Conservation (phyloP, 2,888 invertebrate genomes). For the Elmis aenea region DNA sequence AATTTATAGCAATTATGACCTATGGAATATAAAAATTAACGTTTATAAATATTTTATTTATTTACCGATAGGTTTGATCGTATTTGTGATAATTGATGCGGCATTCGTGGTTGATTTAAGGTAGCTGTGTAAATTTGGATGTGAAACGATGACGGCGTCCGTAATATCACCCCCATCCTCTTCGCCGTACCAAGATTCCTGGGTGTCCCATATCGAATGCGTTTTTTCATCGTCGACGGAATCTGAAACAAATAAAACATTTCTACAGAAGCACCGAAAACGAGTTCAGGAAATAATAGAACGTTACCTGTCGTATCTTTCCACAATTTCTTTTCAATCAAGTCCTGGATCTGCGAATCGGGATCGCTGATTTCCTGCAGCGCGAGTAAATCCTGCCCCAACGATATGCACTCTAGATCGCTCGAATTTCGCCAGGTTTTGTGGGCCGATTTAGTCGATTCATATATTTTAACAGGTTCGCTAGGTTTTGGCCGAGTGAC, state of each 20-base stretch:
- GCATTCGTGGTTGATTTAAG: slow-evolving; percentile 12
- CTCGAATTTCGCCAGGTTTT: slow-evolving; percentile 59
- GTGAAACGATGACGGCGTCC: slow-evolving; percentile 1
- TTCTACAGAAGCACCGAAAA: background rate
- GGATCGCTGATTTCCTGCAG: slow-evolving; percentile 48
- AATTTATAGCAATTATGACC: too few species aligned
- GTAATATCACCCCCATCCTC: slow-evolving; percentile 6
- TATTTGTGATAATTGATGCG: too few species aligned
- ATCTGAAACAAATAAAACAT: slow-evolving; percentile 11
- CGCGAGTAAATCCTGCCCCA: slow-evolving; percentile 57
- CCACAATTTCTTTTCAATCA: slow-evolving; percentile 28
- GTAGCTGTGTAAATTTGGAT: slow-evolving; percentile 13
- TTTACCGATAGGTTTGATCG: slow-evolving; percentile 16
- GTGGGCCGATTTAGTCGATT: slow-evolving; percentile 33
- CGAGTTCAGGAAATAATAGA: slow-evolving; percentile 1
- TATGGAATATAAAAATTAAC: too few species aligned
- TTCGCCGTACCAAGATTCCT: slow-evolving; percentile 10
- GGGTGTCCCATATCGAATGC: slow-evolving; percentile 18
- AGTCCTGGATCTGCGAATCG: slow-evolving; percentile 25
- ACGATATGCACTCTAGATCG: slow-evolving; percentile 57
- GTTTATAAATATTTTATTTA: too few species aligned
- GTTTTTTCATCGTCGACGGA: slow-evolving; percentile 21
- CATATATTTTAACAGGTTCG: slow-evolving; percentile 49
- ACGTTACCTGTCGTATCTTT: slow-evolving; percentile 20
- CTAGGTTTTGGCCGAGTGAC: slow-evolving; percentile 23